phyloP scores from a whole-genome alignment of 2,797 vertebrate species.

The Myotis daubentonii region DNA sequence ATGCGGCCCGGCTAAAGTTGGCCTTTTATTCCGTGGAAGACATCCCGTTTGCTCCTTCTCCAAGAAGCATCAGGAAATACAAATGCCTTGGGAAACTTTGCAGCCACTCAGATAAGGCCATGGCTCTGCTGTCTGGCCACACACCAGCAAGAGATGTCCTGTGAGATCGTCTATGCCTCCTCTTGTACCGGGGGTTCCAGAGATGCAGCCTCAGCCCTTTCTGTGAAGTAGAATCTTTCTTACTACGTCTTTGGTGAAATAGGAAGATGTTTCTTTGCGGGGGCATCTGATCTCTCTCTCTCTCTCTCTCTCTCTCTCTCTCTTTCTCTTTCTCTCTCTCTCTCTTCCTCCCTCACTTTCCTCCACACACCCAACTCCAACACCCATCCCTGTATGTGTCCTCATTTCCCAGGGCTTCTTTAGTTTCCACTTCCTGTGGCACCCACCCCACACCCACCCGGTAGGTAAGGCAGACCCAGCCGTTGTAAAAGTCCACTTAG shows the following conservation, averaged over 20 bases:
- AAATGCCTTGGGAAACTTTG: background rate
- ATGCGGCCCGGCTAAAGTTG: no score
- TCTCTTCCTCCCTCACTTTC: no score
- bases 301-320: background rate
- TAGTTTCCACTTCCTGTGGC: background rate
- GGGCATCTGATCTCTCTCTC: background rate
- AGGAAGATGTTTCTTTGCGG: background rate
- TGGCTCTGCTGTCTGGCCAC: background rate
- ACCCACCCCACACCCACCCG: background rate
- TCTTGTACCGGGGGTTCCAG: accelerated
- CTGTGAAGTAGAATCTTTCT: background rate
- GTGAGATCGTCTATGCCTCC: background rate
- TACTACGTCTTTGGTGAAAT: background rate
- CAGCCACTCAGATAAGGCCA: background rate
- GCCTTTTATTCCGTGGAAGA: background rate
- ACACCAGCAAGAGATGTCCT: background rate
- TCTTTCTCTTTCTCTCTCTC: background rate
- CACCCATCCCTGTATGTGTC: background rate
- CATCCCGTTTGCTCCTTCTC: background rate
- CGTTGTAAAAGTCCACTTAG: background rate
- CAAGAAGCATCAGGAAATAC: constrained; percentile 65
- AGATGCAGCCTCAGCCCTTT: background rate
- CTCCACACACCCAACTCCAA: background rate
- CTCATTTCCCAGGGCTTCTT: background rate
- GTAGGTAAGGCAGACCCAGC: background rate